Evolutionary conservation across 2,797 vertebrate genomes (phyloP).

Genomic region (Rhinogobio ventralis): DNA sequence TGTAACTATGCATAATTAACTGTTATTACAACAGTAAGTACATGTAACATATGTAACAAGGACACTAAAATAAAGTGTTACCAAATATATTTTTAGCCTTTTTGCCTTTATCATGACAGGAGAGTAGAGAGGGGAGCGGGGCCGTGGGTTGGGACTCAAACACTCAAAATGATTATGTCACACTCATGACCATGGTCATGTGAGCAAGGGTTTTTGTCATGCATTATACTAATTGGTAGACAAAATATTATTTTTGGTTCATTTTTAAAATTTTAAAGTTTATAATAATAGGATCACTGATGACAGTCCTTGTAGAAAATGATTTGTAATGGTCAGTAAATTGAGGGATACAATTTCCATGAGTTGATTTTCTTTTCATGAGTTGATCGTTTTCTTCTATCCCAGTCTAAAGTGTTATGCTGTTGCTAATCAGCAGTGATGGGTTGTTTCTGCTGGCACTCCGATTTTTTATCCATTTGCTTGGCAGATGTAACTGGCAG

Average conservation of each 20-base stretch:
- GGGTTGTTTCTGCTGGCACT: conserved; percentile 6
- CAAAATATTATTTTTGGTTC: neutral
- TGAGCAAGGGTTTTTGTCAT: neutral
- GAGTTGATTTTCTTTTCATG: conserved; percentile 1
- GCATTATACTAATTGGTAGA: neutral
- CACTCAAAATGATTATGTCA: conserved; percentile 3
- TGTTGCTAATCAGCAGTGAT: conserved; percentile 17
- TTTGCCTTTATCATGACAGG: neutral
- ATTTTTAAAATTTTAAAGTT: neutral
- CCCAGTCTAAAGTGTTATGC: neutral
- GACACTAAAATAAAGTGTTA: no score
- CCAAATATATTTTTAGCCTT: neutral
- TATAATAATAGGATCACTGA: conserved; percentile 3
- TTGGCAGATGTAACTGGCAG: neutral
- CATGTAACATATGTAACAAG: no score
- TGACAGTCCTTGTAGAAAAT: neutral
- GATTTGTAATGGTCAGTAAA: neutral
- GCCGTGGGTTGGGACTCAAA: neutral
- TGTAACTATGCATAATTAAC: no score
- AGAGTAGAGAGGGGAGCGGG: neutral
- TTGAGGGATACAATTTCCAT: neutral
- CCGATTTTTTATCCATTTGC: conserved; percentile 31
- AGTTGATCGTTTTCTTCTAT: neutral
- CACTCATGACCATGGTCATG: neutral
- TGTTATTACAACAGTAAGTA: no score